Percentiles rank a stretch among this genome's conserved stretches.
phyloP scores from a whole-genome alignment of 1,140 invertebrate species.

The Ceratoteleas bidentatus region DNA sequence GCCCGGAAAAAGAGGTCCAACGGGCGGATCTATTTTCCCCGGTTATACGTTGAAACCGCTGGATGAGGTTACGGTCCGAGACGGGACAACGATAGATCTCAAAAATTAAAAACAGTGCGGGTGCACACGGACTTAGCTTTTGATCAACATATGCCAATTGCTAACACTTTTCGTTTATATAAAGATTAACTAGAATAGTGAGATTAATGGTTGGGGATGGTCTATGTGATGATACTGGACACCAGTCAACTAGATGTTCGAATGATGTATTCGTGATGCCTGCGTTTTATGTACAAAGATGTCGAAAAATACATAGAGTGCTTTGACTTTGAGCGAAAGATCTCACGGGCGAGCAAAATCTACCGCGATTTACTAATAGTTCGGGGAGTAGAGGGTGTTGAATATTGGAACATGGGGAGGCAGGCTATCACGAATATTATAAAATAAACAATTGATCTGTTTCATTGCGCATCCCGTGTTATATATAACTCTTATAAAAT shows the following conservation, averaged over 20 bases:
- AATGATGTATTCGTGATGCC: conserved; percentile 29
- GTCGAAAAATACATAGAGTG: conserved; percentile 65
- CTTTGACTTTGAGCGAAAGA: conserved; percentile 19
- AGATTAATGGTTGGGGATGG: conserved; percentile 18
- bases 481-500: conserved; percentile 35
- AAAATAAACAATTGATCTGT: conserved; percentile 16
- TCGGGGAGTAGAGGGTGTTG: no score
- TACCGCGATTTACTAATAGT: conserved; percentile 1
- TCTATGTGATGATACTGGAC: conserved; percentile 46
- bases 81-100: background rate
- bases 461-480: conserved; percentile 27
- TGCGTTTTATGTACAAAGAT: conserved; percentile 53
- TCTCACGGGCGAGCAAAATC: conserved; percentile 1
- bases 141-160: conserved; percentile 42
- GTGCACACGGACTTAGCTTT: background rate
- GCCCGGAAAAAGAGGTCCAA: background rate
- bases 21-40: conserved; percentile 7
- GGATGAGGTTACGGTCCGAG: conserved; percentile 9
- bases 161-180: conserved; percentile 23
- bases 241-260: conserved; percentile 24
- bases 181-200: background rate
- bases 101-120: background rate
- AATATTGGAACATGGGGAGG: background rate
- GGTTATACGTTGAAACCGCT: conserved; percentile 6
- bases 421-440: background rate